Evolutionary conservation across 2,888 invertebrate species (phyloP), one percentile per base, ranked within the genome.

Genomic region (Trichopria drosophilae): DNA sequence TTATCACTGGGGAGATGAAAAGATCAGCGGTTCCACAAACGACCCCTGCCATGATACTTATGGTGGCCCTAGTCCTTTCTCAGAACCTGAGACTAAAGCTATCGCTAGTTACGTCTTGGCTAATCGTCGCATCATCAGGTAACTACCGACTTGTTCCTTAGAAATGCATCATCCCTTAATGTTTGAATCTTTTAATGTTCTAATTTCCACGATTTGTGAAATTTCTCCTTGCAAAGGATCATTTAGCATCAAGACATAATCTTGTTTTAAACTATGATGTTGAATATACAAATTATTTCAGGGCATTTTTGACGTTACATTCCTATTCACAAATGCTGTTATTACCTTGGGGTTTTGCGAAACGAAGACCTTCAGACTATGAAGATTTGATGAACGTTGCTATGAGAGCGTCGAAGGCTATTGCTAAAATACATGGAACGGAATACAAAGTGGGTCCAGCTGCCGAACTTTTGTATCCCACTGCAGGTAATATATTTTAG

Each of bases 1-100:
- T 49, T 84, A 82, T 67, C 83, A 86, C 55, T 90, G 87, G 87
- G 81, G 83, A 36, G 82, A 82, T 61, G 78, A 80, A 56, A 68
- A 66, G 13, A 53, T 56, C 4, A 64, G 66, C 4, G 88, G 87
- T 24, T 82, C 87, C 1, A 87, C 87, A 16, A 73, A 67, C 2
- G 84, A 86, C 66, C 84, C 85, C 1, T 90, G 90, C 66, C 82
- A 84, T 15, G 89, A 90, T 42, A 84, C 84, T 57, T 91, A 84
- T 69, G 82, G 85, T 0, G 91, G 91, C 0, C 80, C 84, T 0
- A 72, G 78, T 15, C 82, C 88, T 3, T 88, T 88, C 70, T 90
- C 89, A 5, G 90, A 91, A 65, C 87, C 87, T 0, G 90, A 91
- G 76, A 87, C 86, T 0, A 78, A 80, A 57, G 84, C 85, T 0